Base-by-base conservation (phyloP, 2,797 vertebrate species). In the Diplodus puntazzo region DNA sequence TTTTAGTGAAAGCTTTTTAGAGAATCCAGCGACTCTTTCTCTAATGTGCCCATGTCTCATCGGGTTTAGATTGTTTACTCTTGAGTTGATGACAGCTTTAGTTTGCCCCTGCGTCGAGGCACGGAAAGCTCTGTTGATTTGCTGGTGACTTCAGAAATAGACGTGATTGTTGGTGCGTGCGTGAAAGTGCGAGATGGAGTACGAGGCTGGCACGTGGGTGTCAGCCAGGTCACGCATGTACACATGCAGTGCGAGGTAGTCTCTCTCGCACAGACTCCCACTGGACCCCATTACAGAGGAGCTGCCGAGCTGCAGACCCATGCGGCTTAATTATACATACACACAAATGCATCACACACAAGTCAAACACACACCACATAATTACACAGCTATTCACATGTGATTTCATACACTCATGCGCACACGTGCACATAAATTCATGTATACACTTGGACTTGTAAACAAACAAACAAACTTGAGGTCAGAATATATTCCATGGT, bases 281-380 rank as follows among this genome's bases (percentile, higher is more conserved):
- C 87, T 77, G 93, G 95, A 94, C 85, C 93, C 94, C 89, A 95
- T 95, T 95, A 95, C 91, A 85, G 89, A 77, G 67, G 89, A 89
- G 83, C 83, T 91, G 82, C 84, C 39, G 85, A 81, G 83, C 84
- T 87, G 78, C 52, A 52, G 76, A 80, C 79, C 77, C 79, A 70
- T 87, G 86, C 83, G 87, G 73, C 86, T 88, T 91, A 91, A 92
- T 93, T 90, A 85, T 84, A 84, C 86, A 80, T 23, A 66, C 75
- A 83, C 75, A 91, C 63, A 77, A 65, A 87, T 42, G 49, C 76
- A 83, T 58, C 68, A 60, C 81, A 69, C 70, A 71, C 65, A 53
- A 63, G 43, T 66, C 71, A 65, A 75, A 84, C 76, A 85, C 77
- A 87, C 79, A 69, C 49, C 57, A 80, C 64, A 88, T 92, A 88